Percentiles rank a stretch among this genome's conserved stretches.
phyloP scores from a whole-genome alignment of 1,140 invertebrate species.

The Drosophila quadrilineata region DNA sequence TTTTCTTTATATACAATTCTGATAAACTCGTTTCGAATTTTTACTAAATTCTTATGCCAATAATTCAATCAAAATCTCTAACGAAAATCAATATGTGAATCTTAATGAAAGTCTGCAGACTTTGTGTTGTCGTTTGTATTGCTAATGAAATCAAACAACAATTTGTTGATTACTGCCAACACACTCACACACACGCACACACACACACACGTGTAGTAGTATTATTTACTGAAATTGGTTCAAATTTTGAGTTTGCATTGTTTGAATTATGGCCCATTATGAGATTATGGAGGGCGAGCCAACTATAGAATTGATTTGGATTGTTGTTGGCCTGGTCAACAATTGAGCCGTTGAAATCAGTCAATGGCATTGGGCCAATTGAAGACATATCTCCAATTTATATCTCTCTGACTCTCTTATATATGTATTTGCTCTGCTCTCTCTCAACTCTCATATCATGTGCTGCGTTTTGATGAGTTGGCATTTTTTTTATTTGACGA shows the following conservation, averaged over 20 bases:
- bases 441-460: slow-evolving; percentile 20
- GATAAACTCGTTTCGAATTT: slow-evolving; percentile 31
- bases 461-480: slow-evolving; percentile 31
- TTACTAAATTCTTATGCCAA: slow-evolving; percentile 28
- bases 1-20: slow-evolving; percentile 1
- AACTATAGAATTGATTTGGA: slow-evolving; percentile 68
- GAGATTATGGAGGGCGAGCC: slow-evolving; percentile 48
- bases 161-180: slow-evolving; percentile 51
- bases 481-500: slow-evolving; percentile 30
- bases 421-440: slow-evolving; percentile 13
- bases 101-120: slow-evolving; percentile 72
- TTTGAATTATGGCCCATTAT: slow-evolving; percentile 44
- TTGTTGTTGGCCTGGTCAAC: slow-evolving; percentile 64
- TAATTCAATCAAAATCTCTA: slow-evolving; percentile 48
- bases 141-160: slow-evolving; percentile 69
- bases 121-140: slow-evolving; percentile 39
- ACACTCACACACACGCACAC: neutral
- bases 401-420: slow-evolving; percentile 2
- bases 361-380: slow-evolving; percentile 23
- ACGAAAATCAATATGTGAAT: slow-evolving; percentile 44
- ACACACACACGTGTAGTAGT: neutral
- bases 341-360: slow-evolving; percentile 59
- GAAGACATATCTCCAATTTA: slow-evolving; percentile 22
- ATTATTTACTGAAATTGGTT: slow-evolving; percentile 29
- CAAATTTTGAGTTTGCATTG: slow-evolving; percentile 45